Conservation (phyloP, 1,140 invertebrate species). For the Globodera rostochiensis region DNA sequence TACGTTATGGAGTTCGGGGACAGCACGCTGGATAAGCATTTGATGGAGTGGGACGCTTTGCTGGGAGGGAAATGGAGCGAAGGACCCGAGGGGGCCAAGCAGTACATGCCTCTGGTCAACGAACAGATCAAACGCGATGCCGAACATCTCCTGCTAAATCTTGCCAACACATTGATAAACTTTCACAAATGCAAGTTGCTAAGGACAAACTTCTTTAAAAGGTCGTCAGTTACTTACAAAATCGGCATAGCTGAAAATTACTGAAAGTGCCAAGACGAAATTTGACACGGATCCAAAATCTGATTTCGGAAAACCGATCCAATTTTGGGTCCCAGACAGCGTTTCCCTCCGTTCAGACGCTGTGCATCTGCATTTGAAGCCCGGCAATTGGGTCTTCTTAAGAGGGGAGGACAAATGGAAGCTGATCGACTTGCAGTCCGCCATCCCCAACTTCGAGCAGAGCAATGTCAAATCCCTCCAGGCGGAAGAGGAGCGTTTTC, state of each 20-base stretch:
- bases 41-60: not conserved
- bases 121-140: not conserved
- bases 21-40: not conserved
- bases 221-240: too few relatives aligned
- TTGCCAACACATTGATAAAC: not conserved
- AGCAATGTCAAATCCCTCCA: not conserved
- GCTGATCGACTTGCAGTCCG: conserved; percentile 4
- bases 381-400: not conserved
- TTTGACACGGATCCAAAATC: too few relatives aligned
- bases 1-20: conserved; percentile 6
- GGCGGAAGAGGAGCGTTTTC: not conserved
- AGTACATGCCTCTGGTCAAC: not conserved
- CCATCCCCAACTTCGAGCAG: conserved; percentile 5
- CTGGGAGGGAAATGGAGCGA: not conserved
- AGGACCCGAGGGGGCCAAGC: not conserved
- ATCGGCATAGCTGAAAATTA: too few relatives aligned
- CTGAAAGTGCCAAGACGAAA: too few relatives aligned
- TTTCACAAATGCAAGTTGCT: not conserved
- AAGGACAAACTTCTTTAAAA: too few relatives aligned
- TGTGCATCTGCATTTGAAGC: conserved; percentile 10
- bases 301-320: too few relatives aligned
- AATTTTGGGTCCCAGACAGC: not conserved
- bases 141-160: not conserved
- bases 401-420: not conserved
- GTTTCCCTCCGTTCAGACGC: conserved; percentile 1